A percentile compares a stretch with the other conserved stretches of the same genome.
Evolutionary conservation across 1,140 invertebrate genomes (phyloP).

Genomic region (Drosophila miranda): DNA sequence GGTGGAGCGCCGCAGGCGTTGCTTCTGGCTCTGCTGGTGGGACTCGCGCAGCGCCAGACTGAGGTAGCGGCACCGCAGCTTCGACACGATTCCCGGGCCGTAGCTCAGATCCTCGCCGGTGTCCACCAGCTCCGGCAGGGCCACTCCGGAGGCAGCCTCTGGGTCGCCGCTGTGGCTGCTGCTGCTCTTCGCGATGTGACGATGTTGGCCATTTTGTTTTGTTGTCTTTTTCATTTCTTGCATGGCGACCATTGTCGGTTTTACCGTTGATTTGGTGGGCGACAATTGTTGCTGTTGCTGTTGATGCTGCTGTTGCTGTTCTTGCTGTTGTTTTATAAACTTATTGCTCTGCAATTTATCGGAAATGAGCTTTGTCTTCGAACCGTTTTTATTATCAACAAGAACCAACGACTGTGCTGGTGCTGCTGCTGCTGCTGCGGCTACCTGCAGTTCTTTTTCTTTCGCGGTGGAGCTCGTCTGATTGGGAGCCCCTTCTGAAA

Average conservation of each 20-base stretch:
- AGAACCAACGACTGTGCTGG: slow-evolving; percentile 21
- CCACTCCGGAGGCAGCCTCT: slow-evolving; percentile 1
- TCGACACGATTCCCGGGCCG: slow-evolving; percentile 95
- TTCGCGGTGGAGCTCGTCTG: slow-evolving; percentile 21
- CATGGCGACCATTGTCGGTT: slow-evolving; percentile 82
- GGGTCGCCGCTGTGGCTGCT: slow-evolving; percentile 31
- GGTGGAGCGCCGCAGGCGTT: slow-evolving; percentile 88
- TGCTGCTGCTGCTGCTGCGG: background rate
- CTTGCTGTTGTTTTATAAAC: slow-evolving; percentile 73
- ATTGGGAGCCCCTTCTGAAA: slow-evolving; percentile 52
- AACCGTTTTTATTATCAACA: slow-evolving; percentile 53
- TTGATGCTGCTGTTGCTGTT: slow-evolving; percentile 55
- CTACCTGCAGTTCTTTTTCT: slow-evolving; percentile 20
- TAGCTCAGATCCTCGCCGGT: slow-evolving; percentile 90
- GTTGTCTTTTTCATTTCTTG: slow-evolving; percentile 80
- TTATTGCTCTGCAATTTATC: slow-evolving; percentile 80
- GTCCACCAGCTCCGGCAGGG: slow-evolving; percentile 23
- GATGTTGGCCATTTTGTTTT: slow-evolving; percentile 77
- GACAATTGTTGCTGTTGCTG: slow-evolving; percentile 54
- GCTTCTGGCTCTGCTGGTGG: slow-evolving; percentile 85
- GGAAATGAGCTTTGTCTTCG: slow-evolving; percentile 69
- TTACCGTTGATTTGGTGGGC: slow-evolving; percentile 75
- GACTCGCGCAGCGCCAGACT: slow-evolving; percentile 89
- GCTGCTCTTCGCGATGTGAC: slow-evolving; percentile 52
- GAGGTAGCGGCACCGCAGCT: slow-evolving; percentile 91